Conservation (phyloP, 2,113 vertebrate species). For the Dissostichus mawsoni region DNA sequence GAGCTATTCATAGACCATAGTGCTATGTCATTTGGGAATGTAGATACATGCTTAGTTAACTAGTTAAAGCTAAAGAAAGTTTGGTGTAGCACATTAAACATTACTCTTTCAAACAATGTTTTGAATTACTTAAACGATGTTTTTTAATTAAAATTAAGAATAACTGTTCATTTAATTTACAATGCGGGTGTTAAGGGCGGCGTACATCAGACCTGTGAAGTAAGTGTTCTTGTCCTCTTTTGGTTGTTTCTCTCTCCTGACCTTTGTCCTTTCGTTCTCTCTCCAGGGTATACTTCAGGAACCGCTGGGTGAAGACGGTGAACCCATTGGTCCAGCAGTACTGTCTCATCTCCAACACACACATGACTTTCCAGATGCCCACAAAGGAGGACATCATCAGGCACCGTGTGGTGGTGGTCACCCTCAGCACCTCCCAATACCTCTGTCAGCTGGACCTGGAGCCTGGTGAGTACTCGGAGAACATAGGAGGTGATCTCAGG, state of each 20-base stretch:
- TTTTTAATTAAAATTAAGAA: too few species aligned
- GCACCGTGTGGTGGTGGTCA: constrained; percentile 96
- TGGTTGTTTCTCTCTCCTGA: neutral
- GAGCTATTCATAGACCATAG: neutral
- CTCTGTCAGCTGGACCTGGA: constrained; percentile 98
- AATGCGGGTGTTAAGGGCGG: too few species aligned
- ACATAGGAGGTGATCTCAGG: neutral
- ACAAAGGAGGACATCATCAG: constrained; percentile 95
- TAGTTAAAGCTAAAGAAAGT: too few species aligned
- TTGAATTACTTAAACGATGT: too few species aligned
- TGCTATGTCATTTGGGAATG: neutral
- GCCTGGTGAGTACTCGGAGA: constrained; percentile 85
- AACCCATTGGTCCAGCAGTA: constrained; percentile 98
- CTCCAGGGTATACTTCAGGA: constrained; percentile 98
- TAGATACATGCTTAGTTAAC: too few species aligned
- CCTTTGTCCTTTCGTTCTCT: neutral
- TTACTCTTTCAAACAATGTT: too few species aligned
- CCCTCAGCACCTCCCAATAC: constrained; percentile 98
- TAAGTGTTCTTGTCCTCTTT: neutral
- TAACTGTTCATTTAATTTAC: too few species aligned
- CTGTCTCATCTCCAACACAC: constrained; percentile 97
- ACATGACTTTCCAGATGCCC: constrained; percentile 98
- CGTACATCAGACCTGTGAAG: neutral
- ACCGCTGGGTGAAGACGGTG: constrained; percentile 99
- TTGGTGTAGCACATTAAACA: too few species aligned